Evolutionary conservation across 2,888 invertebrate genomes (phyloP).

Genomic region (Hydroisotoma schaefferi): DNA sequence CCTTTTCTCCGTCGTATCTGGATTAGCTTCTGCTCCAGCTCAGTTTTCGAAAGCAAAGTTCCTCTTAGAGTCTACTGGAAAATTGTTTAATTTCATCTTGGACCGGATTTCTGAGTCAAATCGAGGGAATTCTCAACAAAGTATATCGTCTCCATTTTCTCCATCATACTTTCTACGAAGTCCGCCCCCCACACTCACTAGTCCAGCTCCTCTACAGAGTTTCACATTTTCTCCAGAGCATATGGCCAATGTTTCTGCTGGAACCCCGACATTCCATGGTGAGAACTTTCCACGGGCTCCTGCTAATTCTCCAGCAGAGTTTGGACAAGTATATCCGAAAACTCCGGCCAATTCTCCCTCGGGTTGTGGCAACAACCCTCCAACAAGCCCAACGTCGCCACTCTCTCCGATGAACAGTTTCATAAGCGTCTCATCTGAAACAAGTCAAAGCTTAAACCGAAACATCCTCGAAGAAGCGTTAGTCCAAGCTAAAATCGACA

Average conservation of each 20-base stretch:
- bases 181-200: background rate
- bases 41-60: background rate
- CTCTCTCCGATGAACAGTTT: too few species aligned
- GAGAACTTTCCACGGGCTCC: too few species aligned
- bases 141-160: background rate
- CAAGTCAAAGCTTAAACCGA: background rate
- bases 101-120: background rate
- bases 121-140: background rate
- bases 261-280: too few species aligned
- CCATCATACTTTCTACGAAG: background rate
- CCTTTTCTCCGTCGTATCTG: background rate
- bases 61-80: conserved; percentile 8
- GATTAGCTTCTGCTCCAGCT: background rate
- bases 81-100: conserved; percentile 12
- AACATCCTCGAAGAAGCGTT: conserved; percentile 22
- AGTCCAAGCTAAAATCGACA: conserved; percentile 22
- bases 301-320: too few species aligned
- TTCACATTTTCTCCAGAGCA: too few species aligned
- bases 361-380: too few species aligned
- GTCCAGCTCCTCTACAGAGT: too few species aligned
- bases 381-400: background rate
- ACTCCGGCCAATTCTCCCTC: too few species aligned
- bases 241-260: too few species aligned
- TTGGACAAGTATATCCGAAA: too few species aligned
- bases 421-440: too few species aligned